Evolutionary conservation across 2,888 invertebrate species (phyloP), one percentile per base, ranked within the genome.

Genomic region (Phyto melanocephala): DNA sequence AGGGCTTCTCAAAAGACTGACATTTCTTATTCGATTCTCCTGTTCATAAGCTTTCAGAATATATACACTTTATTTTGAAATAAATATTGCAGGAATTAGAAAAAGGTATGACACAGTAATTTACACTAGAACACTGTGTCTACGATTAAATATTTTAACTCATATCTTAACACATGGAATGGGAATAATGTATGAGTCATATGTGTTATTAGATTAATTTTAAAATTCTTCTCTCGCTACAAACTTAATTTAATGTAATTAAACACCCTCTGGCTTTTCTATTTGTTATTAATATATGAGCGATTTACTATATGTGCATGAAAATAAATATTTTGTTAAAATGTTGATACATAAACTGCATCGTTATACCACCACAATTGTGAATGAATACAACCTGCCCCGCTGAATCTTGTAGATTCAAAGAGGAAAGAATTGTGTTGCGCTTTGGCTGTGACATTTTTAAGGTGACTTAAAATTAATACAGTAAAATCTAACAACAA

Each of bases 121-220:
- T n/a, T n/a, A n/a, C n/a, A n/a, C n/a, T n/a, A n/a, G n/a, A n/a
- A n/a, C n/a, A n/a, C n/a, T n/a, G n/a, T n/a, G n/a, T n/a, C n/a
- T n/a, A n/a, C n/a, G n/a, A n/a, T n/a, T n/a, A n/a, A n/a, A n/a
- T n/a, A n/a, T n/a, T n/a, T n/a, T n/a, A n/a, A n/a, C n/a, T n/a
- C n/a, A n/a, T n/a, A n/a, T n/a, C n/a, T n/a, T n/a, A n/a, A n/a
- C n/a, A n/a, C n/a, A n/a, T n/a, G n/a, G n/a, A n/a, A n/a, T n/a
- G n/a, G n/a, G n/a, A n/a, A n/a, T n/a, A n/a, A n/a, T n/a, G n/a
- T 8, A 42, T 76, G 68, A 76, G 4, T 68, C 67, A 76, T 17
- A 11, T 11, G 2, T 24, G 2, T 45, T 71, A 15, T 13, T 28
- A 6, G 28, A 28, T 5, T 28, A 6, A n/a, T n/a, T n/a, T n/a